These are phyloP conservation scores for Palythoa heliodiscus DNA, from an alignment of 92 coral and sea anemone species.

Conservation along the genomic window DNA sequence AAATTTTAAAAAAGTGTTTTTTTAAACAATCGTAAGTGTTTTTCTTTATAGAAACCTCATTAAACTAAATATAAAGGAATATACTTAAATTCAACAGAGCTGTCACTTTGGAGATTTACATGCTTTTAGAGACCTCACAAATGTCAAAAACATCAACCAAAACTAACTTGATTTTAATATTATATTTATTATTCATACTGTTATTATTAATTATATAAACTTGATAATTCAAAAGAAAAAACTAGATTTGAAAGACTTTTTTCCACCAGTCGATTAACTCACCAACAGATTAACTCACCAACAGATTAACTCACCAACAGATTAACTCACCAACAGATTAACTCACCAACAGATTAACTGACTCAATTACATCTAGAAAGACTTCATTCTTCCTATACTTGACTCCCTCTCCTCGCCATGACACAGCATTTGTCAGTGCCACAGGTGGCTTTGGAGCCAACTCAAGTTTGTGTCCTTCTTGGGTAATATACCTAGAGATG, in stretches of 20 bases:
- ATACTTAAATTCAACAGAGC: too few relatives aligned
- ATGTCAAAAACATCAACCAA: not conserved
- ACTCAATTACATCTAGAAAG: slow-evolving; percentile 97
- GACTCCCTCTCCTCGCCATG: slow-evolving; percentile 98
- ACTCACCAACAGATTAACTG: slow-evolving; percentile 92
- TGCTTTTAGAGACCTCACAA: too few relatives aligned
- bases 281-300: slow-evolving; percentile 98
- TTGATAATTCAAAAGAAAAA: too few relatives aligned
- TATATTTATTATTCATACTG: not conserved
- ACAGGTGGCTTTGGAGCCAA: slow-evolving; percentile 96
- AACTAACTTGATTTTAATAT: not conserved
- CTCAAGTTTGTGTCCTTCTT: slow-evolving; percentile 98
- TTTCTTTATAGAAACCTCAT: too few relatives aligned
- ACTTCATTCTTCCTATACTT: slow-evolving; percentile 99
- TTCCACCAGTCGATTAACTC: not conserved
- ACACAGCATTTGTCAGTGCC: slow-evolving; percentile 98
- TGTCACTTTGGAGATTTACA: too few relatives aligned
- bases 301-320: slow-evolving; percentile 64
- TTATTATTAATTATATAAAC: too few relatives aligned
- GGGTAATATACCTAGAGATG: slow-evolving; percentile 85
- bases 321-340: not conserved
- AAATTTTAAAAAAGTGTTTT: not conserved
- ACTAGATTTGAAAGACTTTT: not conserved
- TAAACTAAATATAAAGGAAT: too few relatives aligned
- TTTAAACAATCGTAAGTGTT: too few relatives aligned